Evolutionary conservation across 2,113 vertebrate genomes (phyloP).

Genomic region (Tragelaphus imberbis): DNA sequence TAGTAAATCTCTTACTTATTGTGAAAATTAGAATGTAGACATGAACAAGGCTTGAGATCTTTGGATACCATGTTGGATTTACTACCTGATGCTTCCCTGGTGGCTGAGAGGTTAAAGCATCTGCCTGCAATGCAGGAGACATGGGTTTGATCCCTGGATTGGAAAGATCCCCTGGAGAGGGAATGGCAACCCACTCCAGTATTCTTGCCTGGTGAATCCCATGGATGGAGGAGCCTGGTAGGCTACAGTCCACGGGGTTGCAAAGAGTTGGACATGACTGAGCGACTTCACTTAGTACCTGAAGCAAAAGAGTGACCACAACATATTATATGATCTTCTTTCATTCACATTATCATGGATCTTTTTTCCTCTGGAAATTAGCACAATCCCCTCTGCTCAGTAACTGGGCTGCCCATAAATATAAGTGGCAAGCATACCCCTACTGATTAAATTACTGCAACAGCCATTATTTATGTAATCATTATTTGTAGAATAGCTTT

Average conservation of each 20-base stretch:
- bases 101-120: no score
- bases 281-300: no score
- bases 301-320: neutral
- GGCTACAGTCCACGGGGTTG: no score
- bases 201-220: no score
- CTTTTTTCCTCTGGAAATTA: neutral
- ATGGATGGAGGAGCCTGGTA: no score
- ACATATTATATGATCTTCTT: neutral
- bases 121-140: no score
- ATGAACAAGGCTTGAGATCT: neutral
- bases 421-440: neutral
- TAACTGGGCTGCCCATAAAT: neutral
- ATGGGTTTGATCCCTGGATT: no score
- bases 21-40: neutral
- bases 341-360: neutral
- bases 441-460: conserved; percentile 15
- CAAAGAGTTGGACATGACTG: no score
- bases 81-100: neutral
- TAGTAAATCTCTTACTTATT: neutral
- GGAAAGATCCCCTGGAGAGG: no score
- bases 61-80: neutral
- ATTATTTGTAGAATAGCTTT: conserved; percentile 32
- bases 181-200: no score
- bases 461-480: conserved; percentile 12
- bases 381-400: neutral